These are phyloP conservation scores for Philopedon plagiatum DNA, from an alignment of 2,888 invertebrate species.

Conservation along the genomic window DNA sequence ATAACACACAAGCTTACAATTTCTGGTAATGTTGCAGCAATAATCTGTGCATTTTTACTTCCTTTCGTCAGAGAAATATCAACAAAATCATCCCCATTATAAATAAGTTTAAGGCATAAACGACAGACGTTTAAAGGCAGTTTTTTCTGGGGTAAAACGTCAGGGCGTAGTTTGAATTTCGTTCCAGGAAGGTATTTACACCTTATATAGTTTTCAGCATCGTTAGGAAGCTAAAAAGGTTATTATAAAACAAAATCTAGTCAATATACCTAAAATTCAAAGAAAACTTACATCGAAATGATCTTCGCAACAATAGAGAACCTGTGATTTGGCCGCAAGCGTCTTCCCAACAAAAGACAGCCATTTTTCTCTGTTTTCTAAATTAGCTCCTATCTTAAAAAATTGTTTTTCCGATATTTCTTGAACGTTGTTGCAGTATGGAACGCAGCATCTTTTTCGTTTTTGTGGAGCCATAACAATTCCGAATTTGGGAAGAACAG, in stretches of 20 bases:
- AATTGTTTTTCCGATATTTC: constrained; percentile 30
- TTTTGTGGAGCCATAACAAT: constrained; percentile 24
- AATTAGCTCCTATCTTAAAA: constrained; percentile 33
- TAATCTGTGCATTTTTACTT: constrained; percentile 13
- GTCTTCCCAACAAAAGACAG: background rate
- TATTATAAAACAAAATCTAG: too few species aligned
- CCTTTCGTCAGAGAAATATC: constrained; percentile 31
- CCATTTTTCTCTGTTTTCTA: constrained; percentile 19
- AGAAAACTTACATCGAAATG: constrained; percentile 40
- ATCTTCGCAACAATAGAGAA: constrained; percentile 40
- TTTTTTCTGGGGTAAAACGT: constrained; percentile 30
- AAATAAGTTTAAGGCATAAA: constrained; percentile 36
- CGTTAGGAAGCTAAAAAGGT: constrained; percentile 36
- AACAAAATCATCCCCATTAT: constrained; percentile 25
- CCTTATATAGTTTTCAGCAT: constrained; percentile 37
- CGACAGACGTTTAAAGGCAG: constrained; percentile 38
- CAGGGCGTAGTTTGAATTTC: constrained; percentile 17
- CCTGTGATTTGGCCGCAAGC: constrained; percentile 17
- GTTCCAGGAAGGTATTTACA: constrained; percentile 33
- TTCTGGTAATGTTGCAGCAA: constrained; percentile 26
- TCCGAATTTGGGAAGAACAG: too few species aligned
- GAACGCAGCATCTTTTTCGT: constrained; percentile 30
- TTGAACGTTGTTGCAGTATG: constrained; percentile 27
- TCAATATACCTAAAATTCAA: too few species aligned
- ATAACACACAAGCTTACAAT: constrained; percentile 25